Evolutionary conservation across 1,140 invertebrate species (phyloP), one percentile per base, ranked within the genome.

Genomic region (Drosophila pseudoobscura): DNA sequence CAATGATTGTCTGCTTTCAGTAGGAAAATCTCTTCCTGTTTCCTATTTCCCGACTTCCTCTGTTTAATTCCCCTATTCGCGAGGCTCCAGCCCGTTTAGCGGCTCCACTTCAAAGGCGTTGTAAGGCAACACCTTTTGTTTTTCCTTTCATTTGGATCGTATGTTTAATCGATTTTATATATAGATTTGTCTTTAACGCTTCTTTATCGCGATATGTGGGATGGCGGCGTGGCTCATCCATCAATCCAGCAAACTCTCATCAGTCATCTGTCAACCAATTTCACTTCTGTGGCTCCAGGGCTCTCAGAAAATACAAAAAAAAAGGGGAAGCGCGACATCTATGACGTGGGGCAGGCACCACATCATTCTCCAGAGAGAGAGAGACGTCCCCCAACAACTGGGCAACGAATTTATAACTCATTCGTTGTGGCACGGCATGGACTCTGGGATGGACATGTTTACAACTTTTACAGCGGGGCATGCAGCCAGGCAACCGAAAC

Each of bases 401-500:
- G 51, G 43, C 46, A 39, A 44, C 43, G 53, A 57, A 66, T 77
- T 47, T 53, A 59, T 72, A 78, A 68, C 61, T 74, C 60, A 52
- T 55, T 69, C 57, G 49, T 15, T 62, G 57, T 11, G 17, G 58
- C 41, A 7, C 43, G 58, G 49, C 8, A 9, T 39, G 29, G 63
- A 26, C 62, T 29, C 26, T 43, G 31, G 44, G 20, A 22, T 31
- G 46, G 59, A 60, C 64, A 69, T 80, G 77, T 80, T 80, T 75
- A 80, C 55, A 62, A 60, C 53, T 63, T 46, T 63, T 47, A 7
- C 26, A 20, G 20, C 22, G 26, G 35, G 35, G 35, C 35, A 39
- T 39, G 35, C 35, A 39, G 11, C 35, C 41, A 50, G 72, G 56
- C 63, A 53, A 56, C 69, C 76, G 70, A 79, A 77, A 73, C 73